These are phyloP conservation scores for Himalopsyche anomala DNA, from an alignment of 2,888 invertebrate species.

Conservation along the genomic window DNA sequence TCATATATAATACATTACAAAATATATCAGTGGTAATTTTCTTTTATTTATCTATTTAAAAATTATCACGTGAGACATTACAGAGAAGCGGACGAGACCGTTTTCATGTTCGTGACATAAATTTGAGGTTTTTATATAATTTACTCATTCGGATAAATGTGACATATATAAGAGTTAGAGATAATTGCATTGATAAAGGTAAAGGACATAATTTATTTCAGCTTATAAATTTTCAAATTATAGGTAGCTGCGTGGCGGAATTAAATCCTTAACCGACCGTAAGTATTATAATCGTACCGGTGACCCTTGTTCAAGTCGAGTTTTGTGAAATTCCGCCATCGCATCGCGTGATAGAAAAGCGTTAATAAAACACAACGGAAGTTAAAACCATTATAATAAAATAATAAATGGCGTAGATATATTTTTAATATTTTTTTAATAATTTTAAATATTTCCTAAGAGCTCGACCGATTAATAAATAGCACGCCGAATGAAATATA, in stretches of 20 bases:
- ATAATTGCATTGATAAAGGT: slow-evolving; percentile 17
- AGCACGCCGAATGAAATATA: background rate
- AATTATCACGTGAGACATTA: too few relatives aligned
- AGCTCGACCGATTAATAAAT: background rate
- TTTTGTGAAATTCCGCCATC: background rate
- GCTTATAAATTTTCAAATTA: slow-evolving; percentile 19
- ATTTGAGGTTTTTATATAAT: too few relatives aligned
- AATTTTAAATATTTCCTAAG: slow-evolving; percentile 7
- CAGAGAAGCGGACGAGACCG: too few relatives aligned
- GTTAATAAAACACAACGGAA: slow-evolving; percentile 27
- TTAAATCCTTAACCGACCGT: slow-evolving; percentile 11
- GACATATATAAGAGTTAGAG: background rate
- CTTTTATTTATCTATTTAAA: too few relatives aligned
- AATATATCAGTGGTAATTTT: too few relatives aligned
- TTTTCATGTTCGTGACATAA: too few relatives aligned
- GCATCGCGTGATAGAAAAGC: slow-evolving; percentile 20
- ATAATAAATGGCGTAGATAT: slow-evolving; percentile 37
- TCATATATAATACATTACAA: too few relatives aligned
- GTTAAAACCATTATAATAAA: slow-evolving; percentile 18
- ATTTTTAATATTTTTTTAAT: background rate
- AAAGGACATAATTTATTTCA: slow-evolving; percentile 21
- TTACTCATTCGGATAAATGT: too few relatives aligned
- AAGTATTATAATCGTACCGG: background rate
- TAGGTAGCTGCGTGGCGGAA: background rate
- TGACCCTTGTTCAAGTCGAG: slow-evolving; percentile 11